phyloP scores from a whole-genome alignment of 2,888 invertebrate genomes.

The Parnassius mnemosyne region DNA sequence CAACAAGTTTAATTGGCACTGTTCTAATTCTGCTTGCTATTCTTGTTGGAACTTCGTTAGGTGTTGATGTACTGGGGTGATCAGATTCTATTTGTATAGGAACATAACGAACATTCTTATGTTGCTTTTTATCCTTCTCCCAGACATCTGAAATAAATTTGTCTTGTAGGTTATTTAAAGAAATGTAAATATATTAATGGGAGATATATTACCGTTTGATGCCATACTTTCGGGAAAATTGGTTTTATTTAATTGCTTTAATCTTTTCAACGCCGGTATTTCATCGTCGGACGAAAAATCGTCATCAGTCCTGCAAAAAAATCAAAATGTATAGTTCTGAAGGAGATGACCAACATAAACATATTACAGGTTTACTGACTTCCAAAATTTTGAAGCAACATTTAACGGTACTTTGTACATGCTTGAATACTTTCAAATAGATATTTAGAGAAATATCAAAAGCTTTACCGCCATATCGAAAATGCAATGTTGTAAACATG shows the following conservation, averaged over 20 bases:
- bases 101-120: conserved; percentile 61
- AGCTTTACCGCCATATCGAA: conserved; percentile 77
- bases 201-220: conserved; percentile 48
- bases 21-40: conserved; percentile 40
- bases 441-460: conserved; percentile 39
- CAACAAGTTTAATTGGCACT: conserved; percentile 55
- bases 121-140: conserved; percentile 44
- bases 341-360: conserved; percentile 13
- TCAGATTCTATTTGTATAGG: conserved; percentile 64
- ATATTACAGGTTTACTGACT: conserved; percentile 45
- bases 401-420: conserved; percentile 65
- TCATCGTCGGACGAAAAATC: conserved; percentile 67
- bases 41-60: conserved; percentile 46
- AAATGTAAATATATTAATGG: too few species aligned
- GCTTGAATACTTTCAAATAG: conserved; percentile 32
- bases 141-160: conserved; percentile 46
- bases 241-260: conserved; percentile 58
- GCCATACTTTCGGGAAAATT: conserved; percentile 61
- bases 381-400: conserved; percentile 66
- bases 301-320: conserved; percentile 64
- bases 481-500: conserved; percentile 67
- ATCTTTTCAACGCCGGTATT: conserved; percentile 60
- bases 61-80: conserved; percentile 72
- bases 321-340: conserved; percentile 27
- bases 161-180: conserved; percentile 8